Evolutionary conservation across 1,140 invertebrate species (phyloP).

Genomic region (Adelges cooleyi): DNA sequence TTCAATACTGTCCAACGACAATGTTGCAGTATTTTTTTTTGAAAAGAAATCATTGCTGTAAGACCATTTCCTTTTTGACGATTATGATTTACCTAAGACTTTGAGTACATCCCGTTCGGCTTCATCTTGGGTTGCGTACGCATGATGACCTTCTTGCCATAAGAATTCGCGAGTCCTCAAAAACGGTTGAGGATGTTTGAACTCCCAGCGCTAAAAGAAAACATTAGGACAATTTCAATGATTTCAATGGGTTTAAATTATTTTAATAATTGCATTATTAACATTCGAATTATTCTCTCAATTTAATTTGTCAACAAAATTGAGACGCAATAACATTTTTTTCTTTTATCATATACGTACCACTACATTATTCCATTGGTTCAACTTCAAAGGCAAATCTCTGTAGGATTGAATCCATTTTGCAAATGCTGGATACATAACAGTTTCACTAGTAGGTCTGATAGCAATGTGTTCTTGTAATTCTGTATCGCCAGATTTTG

Average conservation of each 20-base stretch:
- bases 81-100: constrained; percentile 47
- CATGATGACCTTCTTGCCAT: constrained; percentile 99
- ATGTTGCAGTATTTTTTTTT: too few relatives aligned
- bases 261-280: too few relatives aligned
- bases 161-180: constrained; percentile 94
- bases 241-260: not conserved
- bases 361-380: constrained; percentile 99
- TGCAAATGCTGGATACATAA: constrained; percentile 97
- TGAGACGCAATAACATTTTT: not conserved
- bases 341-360: too few relatives aligned
- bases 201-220: constrained; percentile 72
- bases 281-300: too few relatives aligned
- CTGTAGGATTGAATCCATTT: constrained; percentile 98
- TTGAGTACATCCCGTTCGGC: constrained; percentile 76
- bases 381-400: constrained; percentile 88
- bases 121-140: constrained; percentile 70
- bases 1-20: too few relatives aligned
- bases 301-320: too few relatives aligned
- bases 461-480: constrained; percentile 97
- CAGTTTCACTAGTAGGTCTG: constrained; percentile 96
- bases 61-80: too few relatives aligned
- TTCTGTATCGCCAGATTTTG: constrained; percentile 64
- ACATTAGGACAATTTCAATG: too few relatives aligned
- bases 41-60: too few relatives aligned
- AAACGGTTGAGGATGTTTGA: constrained; percentile 99